These are phyloP conservation scores for Lapara coniferarum DNA, from an alignment of 2,888 invertebrate species.

Conservation along the genomic window DNA sequence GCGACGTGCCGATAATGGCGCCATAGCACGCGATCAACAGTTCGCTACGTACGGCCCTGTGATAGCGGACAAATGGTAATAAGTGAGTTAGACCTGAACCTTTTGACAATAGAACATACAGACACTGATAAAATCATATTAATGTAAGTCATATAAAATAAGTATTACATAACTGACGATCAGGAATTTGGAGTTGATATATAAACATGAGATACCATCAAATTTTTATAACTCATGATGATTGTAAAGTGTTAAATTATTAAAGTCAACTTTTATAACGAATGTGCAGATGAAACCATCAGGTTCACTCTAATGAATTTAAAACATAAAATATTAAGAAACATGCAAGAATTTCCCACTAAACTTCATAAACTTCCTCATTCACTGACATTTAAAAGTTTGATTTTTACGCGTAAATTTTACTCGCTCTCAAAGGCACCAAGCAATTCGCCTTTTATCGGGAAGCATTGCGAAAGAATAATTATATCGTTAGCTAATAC, in stretches of 20 bases:
- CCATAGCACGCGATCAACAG: slow-evolving; percentile 43
- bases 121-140: no score
- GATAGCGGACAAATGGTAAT: slow-evolving; percentile 1
- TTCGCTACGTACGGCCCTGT: slow-evolving; percentile 32
- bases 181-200: no score
- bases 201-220: no score
- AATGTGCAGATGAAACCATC: no score
- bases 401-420: background rate
- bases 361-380: background rate
- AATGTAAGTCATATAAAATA: no score
- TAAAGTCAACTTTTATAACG: no score
- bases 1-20: slow-evolving; percentile 40
- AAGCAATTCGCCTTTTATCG: slow-evolving; percentile 38
- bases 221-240: no score
- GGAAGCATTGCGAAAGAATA: slow-evolving; percentile 40
- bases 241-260: no score
- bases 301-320: no score
- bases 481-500: slow-evolving; percentile 39
- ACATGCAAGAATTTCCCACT: background rate
- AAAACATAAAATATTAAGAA: no score
- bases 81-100: background rate
- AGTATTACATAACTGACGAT: no score
- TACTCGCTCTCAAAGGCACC: slow-evolving; percentile 33
- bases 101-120: no score
- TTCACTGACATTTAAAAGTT: background rate